Percentiles rank a stretch among this genome's conserved stretches.
Conservation (phyloP, 1,140 invertebrate species). For the Drosophila prosaltans region DNA sequence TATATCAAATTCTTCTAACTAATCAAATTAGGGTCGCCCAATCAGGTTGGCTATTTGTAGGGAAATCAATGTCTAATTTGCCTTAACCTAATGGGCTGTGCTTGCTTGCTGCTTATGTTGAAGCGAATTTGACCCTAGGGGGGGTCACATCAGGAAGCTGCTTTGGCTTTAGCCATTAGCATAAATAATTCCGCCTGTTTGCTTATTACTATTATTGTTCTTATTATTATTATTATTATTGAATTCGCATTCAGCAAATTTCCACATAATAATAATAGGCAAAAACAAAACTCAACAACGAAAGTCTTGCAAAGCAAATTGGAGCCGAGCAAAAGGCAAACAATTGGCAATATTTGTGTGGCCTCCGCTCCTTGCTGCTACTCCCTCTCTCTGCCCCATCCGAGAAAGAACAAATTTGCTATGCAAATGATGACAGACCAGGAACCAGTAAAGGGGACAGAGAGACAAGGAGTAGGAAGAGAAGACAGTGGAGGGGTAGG, state of each 20-base stretch:
- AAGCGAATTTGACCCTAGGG: constrained; percentile 6
- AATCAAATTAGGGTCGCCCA: constrained; percentile 17
- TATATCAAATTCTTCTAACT: no score
- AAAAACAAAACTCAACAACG: constrained; percentile 9
- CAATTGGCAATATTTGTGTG: constrained; percentile 22
- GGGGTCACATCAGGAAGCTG: constrained; percentile 10
- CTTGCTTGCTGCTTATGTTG: constrained; percentile 2
- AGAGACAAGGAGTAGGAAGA: background rate
- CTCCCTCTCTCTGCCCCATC: background rate
- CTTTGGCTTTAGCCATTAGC: constrained; percentile 14
- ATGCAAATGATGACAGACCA: constrained; percentile 18
- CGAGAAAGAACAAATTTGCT: constrained; percentile 18
- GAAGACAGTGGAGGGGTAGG: background rate
- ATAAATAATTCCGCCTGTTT: constrained; percentile 14
- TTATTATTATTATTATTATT: constrained; percentile 20
- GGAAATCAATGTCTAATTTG: constrained; percentile 19
- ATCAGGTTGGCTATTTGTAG: constrained; percentile 3
- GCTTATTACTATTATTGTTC: constrained; percentile 15
- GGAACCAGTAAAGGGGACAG: no score
- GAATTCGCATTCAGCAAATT: constrained; percentile 15
- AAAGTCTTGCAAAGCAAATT: constrained; percentile 13
- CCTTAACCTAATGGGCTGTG: constrained; percentile 12
- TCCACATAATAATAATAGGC: constrained; percentile 10
- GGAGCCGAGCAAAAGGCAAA: constrained; percentile 9
- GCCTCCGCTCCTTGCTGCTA: background rate